A percentile compares a stretch with the other conserved stretches of the same genome.
Evolutionary conservation across 2,888 invertebrate genomes (phyloP).

Genomic region (Drosophila mimetica): DNA sequence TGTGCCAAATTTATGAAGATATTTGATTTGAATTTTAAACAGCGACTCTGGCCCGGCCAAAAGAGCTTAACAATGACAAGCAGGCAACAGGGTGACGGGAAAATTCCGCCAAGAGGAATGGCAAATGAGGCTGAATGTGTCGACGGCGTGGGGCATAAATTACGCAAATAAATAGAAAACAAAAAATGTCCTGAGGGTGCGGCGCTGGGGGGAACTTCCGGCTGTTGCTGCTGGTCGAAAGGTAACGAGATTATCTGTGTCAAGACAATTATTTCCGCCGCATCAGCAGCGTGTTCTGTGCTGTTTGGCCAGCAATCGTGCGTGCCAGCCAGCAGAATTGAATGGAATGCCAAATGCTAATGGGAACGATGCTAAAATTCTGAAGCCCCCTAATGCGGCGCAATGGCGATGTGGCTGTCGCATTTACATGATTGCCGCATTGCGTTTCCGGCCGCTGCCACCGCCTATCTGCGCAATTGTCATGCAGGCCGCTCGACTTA

Average conservation of each 20-base stretch:
- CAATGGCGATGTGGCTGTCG: constrained; percentile 39
- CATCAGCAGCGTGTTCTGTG: constrained; percentile 63
- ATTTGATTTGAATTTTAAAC: constrained; percentile 82
- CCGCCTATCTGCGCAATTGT: constrained; percentile 57
- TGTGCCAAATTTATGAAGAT: constrained; percentile 66
- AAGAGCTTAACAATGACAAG: constrained; percentile 62
- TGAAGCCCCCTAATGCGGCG: constrained; percentile 15
- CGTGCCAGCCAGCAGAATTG: constrained; percentile 47
- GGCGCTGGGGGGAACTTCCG: not conserved
- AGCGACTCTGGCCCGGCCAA: constrained; percentile 43
- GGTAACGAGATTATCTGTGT: constrained; percentile 82
- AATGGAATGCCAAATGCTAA: constrained; percentile 15
- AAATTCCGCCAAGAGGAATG: constrained; percentile 16
- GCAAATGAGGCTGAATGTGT: constrained; percentile 24
- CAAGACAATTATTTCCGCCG: constrained; percentile 81
- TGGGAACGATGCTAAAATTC: constrained; percentile 10
- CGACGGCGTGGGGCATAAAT: constrained; percentile 72
- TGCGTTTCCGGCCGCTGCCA: constrained; percentile 65
- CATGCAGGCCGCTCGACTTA: constrained; percentile 46
- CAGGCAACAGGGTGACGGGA: constrained; percentile 46
- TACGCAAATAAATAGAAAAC: constrained; percentile 80
- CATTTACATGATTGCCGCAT: constrained; percentile 82
- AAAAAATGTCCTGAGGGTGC: constrained; percentile 50
- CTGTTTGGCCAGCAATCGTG: constrained; percentile 67
- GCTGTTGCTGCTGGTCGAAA: constrained; percentile 48